phyloP scores from a whole-genome alignment of 2,888 invertebrate species.

The Drosophila meridionalis region DNA sequence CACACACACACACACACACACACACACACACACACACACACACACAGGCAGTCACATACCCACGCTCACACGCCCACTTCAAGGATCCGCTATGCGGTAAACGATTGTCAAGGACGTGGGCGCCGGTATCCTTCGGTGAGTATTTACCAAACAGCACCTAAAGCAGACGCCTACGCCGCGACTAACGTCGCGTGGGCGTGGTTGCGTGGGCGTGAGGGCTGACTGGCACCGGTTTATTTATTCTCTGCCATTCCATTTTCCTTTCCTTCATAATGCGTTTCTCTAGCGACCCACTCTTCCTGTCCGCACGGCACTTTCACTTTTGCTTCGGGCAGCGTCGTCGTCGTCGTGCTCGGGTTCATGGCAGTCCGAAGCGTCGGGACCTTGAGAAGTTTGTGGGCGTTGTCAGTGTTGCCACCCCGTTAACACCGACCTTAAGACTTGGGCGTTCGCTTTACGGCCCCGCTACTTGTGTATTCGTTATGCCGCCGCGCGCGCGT shows the following conservation, averaged over 20 bases:
- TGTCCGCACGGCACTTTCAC: slow-evolving; percentile 57
- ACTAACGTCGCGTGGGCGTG: slow-evolving; percentile 16
- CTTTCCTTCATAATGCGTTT: neutral
- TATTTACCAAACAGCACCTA: slow-evolving; percentile 56
- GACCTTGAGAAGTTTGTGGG: slow-evolving; percentile 70
- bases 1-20: neutral
- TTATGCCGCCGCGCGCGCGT: slow-evolving; percentile 40
- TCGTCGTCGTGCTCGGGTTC: slow-evolving; percentile 51
- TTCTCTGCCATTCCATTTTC: neutral
- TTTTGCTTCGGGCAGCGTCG: slow-evolving; percentile 46
- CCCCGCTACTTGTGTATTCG: slow-evolving; percentile 31
- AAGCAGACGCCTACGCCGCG: slow-evolving; percentile 52
- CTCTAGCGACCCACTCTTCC: slow-evolving; percentile 7
- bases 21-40: neutral
- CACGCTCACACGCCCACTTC: slow-evolving; percentile 28
- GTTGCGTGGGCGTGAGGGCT: slow-evolving; percentile 30
- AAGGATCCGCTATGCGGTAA: slow-evolving; percentile 30
- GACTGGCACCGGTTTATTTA: slow-evolving; percentile 37
- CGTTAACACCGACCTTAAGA: slow-evolving; percentile 2
- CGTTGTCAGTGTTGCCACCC: slow-evolving; percentile 46
- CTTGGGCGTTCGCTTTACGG: slow-evolving; percentile 4
- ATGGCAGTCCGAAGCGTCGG: slow-evolving; percentile 57
- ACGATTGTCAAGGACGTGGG: slow-evolving; percentile 75
- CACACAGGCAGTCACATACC: neutral
- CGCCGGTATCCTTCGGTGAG: slow-evolving; percentile 52